phyloP scores from a whole-genome alignment of 30 jellyfish, hydroid and myxozoan species.

The Aurelia sp. region DNA sequence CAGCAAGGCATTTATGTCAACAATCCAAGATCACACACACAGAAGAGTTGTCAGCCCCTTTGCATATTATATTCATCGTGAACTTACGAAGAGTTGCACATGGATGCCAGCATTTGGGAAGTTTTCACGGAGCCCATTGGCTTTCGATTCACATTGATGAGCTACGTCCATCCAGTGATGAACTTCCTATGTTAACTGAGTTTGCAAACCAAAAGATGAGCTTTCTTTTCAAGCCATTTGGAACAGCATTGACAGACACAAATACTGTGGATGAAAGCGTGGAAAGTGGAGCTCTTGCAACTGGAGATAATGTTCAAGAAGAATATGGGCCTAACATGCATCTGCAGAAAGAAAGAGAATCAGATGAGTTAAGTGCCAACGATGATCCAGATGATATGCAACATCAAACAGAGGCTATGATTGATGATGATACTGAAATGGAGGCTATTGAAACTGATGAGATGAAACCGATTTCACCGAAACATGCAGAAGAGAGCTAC shows the following conservation, averaged over 20 bases:
- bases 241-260: not conserved
- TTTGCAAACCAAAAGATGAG: slow-evolving; percentile 52
- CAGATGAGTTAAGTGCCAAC: no score
- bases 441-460: not conserved
- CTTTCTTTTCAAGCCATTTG: slow-evolving; percentile 29
- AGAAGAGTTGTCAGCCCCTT: not conserved
- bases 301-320: no score
- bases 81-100: slow-evolving; percentile 49
- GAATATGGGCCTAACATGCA: no score
- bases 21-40: slow-evolving; percentile 31
- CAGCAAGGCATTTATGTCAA: slow-evolving; percentile 73
- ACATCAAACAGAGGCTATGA: not conserved
- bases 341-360: no score
- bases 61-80: slow-evolving; percentile 47
- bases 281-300: no score
- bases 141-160: slow-evolving; percentile 80
- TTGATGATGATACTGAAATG: not conserved
- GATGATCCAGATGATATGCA: no score
- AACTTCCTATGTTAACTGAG: slow-evolving; percentile 58
- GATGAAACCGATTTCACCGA: not conserved
- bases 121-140: slow-evolving; percentile 74
- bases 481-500: not conserved
- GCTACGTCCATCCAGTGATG: slow-evolving; percentile 71
- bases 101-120: slow-evolving; percentile 61
- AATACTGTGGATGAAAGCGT: no score